Evolutionary conservation across 2,113 vertebrate species (phyloP), one percentile per base, ranked within the genome.

Genomic region (Pelobates fuscus): DNA sequence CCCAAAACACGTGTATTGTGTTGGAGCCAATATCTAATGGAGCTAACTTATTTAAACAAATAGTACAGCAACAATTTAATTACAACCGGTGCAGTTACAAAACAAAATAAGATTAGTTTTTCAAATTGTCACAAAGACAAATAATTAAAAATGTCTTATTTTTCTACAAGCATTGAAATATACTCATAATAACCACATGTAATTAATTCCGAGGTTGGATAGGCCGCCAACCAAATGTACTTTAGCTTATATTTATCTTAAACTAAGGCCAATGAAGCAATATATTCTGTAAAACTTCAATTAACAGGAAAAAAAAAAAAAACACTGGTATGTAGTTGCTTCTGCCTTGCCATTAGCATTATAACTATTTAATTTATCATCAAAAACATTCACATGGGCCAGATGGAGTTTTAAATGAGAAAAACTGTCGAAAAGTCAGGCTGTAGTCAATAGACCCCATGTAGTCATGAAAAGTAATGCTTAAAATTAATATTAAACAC

Each of bases 21-120:
- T 68, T 44, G 73, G 57, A 77, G 68, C 73, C 64, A 25, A 30
- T 77, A 61, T 68, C 64, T 49, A 67, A 67, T 67, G 54, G 52
- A 8, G 25, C 52, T 59, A 58, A 67, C 55, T 67, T 32, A 67
- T 61, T 61, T 61, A 67, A 61, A 61, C 65, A 68, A 77, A 68
- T 77, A 61, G 59, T 61, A 52, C 8, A n/a, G 57, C 44, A 68
- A 26, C 41, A 68, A 77, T 77, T 68, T 77, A 77, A 77, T 77
- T 77, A 77, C 65, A 68, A 61, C 73, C 67, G 73, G 64, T 77
- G 73, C 43, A 21, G 66, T 20, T 3, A 59, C 23, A 37, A 76
- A 67, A 67, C 52, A n/a, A 67, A 75, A 59, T 60, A 46, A 76
- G 58, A 67, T 76, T 49, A 27, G 23, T 27, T 58, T 74, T 26